phyloP scores from a whole-genome alignment of 1,140 invertebrate species.

The Drosophila burlai region DNA sequence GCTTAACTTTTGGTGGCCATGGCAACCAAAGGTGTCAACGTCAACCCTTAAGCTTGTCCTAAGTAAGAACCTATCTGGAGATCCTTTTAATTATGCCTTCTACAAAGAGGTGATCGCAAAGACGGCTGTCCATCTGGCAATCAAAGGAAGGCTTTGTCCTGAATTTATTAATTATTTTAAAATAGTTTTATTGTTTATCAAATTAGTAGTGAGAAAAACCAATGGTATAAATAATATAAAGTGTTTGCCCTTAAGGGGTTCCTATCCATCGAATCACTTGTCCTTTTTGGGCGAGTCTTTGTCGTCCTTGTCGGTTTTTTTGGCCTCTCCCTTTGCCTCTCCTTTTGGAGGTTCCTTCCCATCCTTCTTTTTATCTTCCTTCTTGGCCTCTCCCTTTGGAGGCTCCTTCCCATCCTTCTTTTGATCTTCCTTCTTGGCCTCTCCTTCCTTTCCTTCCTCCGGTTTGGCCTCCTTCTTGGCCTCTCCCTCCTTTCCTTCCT shows the following conservation, averaged over 20 bases:
- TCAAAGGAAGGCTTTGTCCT: background rate
- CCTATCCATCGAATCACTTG: background rate
- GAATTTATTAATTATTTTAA: background rate
- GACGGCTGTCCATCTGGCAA: background rate
- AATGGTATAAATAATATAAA: background rate
- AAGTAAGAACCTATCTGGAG: background rate
- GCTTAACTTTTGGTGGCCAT: constrained; percentile 22
- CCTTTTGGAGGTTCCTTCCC: background rate
- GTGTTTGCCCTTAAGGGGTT: background rate
- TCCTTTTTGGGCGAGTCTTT: constrained; percentile 6
- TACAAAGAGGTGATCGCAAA: too few relatives aligned
- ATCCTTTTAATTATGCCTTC: background rate
- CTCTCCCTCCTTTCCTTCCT: constrained; percentile 10
- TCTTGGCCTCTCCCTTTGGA: background rate
- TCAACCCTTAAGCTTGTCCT: background rate
- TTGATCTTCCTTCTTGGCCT: background rate
- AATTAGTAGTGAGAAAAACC: background rate
- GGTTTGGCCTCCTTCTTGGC: background rate
- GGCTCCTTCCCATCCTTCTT: constrained; percentile 1
- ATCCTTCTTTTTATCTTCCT: background rate
- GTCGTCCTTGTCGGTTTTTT: background rate
- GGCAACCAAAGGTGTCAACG: constrained; percentile 26
- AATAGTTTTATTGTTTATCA: background rate
- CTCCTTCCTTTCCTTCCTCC: constrained; percentile 9
- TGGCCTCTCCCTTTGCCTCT: background rate